These are phyloP conservation scores for Bubo scandiacus DNA, from an alignment of 2,113 vertebrate species.

Conservation along the genomic window DNA sequence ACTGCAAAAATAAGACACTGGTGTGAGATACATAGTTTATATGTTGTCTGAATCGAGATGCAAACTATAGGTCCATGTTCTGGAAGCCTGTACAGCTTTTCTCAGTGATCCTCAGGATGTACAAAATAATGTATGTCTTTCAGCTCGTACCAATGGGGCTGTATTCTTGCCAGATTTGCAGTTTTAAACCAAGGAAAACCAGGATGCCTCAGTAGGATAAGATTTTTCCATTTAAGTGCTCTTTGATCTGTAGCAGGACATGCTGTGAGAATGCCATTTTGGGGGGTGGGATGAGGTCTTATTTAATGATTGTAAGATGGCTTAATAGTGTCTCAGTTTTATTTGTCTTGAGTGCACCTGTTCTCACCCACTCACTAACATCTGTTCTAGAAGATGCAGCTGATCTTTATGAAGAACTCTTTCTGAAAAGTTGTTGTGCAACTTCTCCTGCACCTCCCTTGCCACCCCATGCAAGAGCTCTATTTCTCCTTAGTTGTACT, in stretches of 20 bases:
- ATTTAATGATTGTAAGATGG: background rate
- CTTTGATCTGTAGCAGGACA: background rate
- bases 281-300: background rate
- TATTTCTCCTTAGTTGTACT: background rate
- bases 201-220: background rate
- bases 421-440: background rate
- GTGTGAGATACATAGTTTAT: background rate
- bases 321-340: background rate
- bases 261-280: background rate
- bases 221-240: background rate
- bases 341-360: background rate
- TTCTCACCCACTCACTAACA: background rate
- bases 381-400: background rate
- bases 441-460: background rate
- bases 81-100: background rate
- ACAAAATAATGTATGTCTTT: background rate
- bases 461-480: fast-evolving
- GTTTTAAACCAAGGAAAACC: background rate
- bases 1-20: background rate
- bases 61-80: background rate
- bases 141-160: background rate
- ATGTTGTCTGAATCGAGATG: background rate
- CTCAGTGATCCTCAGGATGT: background rate
- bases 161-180: background rate
- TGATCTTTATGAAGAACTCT: background rate